A percentile compares a stretch with the other conserved stretches of the same genome.
Evolutionary conservation across 2,797 vertebrate genomes (phyloP).

Genomic region (Lagocephalus sceleratus): DNA sequence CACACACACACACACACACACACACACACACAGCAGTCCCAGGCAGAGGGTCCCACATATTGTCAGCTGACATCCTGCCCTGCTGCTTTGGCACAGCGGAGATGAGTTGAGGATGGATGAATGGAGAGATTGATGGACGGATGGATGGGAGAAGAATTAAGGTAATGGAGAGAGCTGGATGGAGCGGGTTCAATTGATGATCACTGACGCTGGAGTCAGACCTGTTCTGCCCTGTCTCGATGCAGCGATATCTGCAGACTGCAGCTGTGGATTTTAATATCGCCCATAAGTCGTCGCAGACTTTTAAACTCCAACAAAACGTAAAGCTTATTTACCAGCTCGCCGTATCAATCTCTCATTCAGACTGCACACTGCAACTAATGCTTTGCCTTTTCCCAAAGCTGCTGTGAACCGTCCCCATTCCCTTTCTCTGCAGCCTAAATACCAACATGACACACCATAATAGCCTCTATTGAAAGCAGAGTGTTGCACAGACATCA

Average conservation of each 20-base stretch:
- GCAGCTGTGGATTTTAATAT: constrained; percentile 47
- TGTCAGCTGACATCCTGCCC: constrained; percentile 41
- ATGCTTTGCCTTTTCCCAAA: constrained; percentile 28
- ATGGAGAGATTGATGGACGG: constrained; percentile 40
- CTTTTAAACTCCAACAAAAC: constrained; percentile 43
- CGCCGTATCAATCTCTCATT: constrained; percentile 33
- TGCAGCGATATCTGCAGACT: constrained; percentile 25
- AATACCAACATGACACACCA: constrained; percentile 23
- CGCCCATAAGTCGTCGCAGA: constrained; percentile 36
- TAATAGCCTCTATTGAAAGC: constrained; percentile 21
- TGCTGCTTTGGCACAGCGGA: constrained; percentile 57
- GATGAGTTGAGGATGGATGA: constrained; percentile 65
- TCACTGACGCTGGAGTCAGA: constrained; percentile 26
- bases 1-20: constrained; percentile 22
- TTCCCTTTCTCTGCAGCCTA: constrained; percentile 11
- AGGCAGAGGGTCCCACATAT: constrained; percentile 19
- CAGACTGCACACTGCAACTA: constrained; percentile 16
- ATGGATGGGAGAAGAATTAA: constrained; percentile 30
- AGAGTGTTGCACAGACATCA: constrained; percentile 7
- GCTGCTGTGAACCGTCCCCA: constrained; percentile 4
- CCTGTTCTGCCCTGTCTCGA: constrained; percentile 18
- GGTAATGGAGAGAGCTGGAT: constrained; percentile 58
- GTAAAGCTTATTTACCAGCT: constrained; percentile 42
- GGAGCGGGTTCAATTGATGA: constrained; percentile 29
- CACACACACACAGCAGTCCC: constrained; percentile 5